Base-by-base conservation (phyloP, 2,113 vertebrate species). In the Entelurus aequoreus region DNA sequence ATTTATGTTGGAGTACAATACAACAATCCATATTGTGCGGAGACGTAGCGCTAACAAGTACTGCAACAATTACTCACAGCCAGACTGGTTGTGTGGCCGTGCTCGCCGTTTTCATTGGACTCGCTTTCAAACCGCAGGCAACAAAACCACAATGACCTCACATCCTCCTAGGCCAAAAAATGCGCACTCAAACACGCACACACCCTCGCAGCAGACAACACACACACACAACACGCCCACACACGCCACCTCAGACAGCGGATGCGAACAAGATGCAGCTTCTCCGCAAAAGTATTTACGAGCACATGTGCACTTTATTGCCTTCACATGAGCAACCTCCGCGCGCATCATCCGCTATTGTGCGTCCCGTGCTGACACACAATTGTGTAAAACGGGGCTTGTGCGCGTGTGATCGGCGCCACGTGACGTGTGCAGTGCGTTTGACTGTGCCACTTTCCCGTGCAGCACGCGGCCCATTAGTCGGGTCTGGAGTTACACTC, bases 71-170 rank as follows among this genome's bases (percentile, higher is more conserved):
- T 38, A n/a, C 40, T 56, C 38, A 21, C 40, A 53, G 19, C 16
- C 55, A 8, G 16, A 21, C 77, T 69, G 56, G 63, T 59, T 52
- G 58, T 5, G 57, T 48, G 51, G 60, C 59, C 55, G 16, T 57
- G 55, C 55, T 40, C 55, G 55, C 71, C 59, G 75, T 87, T 81
- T 84, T 84, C 59, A 81, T 86, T 83, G 62, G 54, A 68, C 65
- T 77, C 64, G 74, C 72, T 76, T 80, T 77, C 81, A 84, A 86
- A 77, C 69, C 75, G 21, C 72, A 80, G 71, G 58, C 68, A 75
- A 52, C 69, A 83, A 83, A 57, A 85, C 79, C 80, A 62, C 78
- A 13, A 81, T 81, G 78, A 85, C 79, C 82, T 86, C 81, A 82
- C 72, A 87, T 81, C 78, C 82, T 72, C 36, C 68, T 57, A 66